Evolutionary conservation across 2,888 invertebrate species (phyloP).

Genomic region (Dasysyrphus albostriatus): DNA sequence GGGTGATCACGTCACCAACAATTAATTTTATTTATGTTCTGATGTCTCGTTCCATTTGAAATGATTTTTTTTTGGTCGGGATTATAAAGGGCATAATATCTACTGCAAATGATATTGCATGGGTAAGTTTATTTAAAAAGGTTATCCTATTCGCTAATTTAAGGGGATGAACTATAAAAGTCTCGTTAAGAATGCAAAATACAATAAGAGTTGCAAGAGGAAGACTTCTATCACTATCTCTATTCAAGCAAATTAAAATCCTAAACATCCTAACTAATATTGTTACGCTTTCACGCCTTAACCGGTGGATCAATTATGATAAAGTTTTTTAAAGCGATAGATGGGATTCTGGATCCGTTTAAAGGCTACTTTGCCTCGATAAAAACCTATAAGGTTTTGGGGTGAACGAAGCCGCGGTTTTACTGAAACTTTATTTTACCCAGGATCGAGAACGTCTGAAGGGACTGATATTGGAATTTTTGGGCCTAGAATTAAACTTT

Average conservation of each 20-base stretch:
- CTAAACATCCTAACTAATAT: too few species aligned
- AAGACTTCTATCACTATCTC: neutral
- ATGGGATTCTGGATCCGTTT: too few species aligned
- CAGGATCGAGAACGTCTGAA: too few species aligned
- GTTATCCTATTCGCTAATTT: constrained; percentile 56
- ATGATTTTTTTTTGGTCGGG: neutral
- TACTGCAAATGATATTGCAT: constrained; percentile 27
- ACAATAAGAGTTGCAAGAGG: neutral
- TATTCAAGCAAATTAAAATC: neutral
- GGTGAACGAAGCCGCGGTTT: too few species aligned
- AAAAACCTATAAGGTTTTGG: too few species aligned
- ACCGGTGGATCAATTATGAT: too few species aligned
- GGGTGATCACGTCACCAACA: neutral
- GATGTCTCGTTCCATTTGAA: constrained; percentile 17
- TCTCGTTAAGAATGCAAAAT: constrained; percentile 1
- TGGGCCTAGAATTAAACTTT: too few species aligned
- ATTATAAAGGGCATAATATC: neutral
- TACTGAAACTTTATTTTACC: too few species aligned
- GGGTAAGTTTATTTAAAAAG: constrained; percentile 30
- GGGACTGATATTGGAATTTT: too few species aligned
- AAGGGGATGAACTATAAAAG: constrained; percentile 46
- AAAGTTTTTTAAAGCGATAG: too few species aligned
- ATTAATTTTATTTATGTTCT: constrained; percentile 23
- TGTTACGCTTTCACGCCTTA: too few species aligned
- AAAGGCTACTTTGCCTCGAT: too few species aligned